phyloP scores from a whole-genome alignment of 2,888 invertebrate genomes.

The Malthinus flaveolus region DNA sequence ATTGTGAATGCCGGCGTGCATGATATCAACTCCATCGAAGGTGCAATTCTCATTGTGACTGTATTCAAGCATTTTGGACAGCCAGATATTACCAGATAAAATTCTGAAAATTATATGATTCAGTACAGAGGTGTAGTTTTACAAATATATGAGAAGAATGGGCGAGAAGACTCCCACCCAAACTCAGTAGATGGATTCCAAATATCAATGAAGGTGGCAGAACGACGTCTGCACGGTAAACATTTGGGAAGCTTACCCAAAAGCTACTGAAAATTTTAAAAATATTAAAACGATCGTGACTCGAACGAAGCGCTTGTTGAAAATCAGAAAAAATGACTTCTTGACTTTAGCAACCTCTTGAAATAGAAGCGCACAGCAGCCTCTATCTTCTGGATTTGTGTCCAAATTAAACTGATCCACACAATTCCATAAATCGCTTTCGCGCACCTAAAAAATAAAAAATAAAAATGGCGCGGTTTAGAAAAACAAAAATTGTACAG shows the following conservation, averaged over 20 bases:
- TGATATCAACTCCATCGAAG: slow-evolving; percentile 24
- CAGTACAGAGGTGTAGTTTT: no score
- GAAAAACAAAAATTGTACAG: slow-evolving; percentile 36
- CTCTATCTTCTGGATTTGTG: neutral
- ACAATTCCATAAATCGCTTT: slow-evolving; percentile 36
- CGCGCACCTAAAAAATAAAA: slow-evolving; percentile 21
- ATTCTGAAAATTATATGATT: slow-evolving; percentile 27
- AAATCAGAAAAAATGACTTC: slow-evolving; percentile 14
- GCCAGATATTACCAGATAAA: slow-evolving; percentile 31
- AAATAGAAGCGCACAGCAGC: no score
- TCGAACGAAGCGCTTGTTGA: slow-evolving; percentile 34
- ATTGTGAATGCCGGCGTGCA: no score
- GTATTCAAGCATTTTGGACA: slow-evolving; percentile 29
- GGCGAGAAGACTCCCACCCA: no score
- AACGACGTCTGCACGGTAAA: no score
- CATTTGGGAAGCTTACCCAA: slow-evolving; percentile 37
- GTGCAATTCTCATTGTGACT: slow-evolving; percentile 17
- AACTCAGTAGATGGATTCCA: no score
- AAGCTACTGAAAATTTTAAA: slow-evolving; percentile 35
- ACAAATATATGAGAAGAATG: no score
- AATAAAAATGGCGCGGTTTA: neutral
- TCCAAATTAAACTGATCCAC: slow-evolving; percentile 37
- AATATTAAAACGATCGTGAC: slow-evolving; percentile 32
- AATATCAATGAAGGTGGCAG: no score
- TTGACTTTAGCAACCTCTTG: no score